Conservation (phyloP, 2,888 invertebrate genomes). For the Kryphioiulus occultus region DNA sequence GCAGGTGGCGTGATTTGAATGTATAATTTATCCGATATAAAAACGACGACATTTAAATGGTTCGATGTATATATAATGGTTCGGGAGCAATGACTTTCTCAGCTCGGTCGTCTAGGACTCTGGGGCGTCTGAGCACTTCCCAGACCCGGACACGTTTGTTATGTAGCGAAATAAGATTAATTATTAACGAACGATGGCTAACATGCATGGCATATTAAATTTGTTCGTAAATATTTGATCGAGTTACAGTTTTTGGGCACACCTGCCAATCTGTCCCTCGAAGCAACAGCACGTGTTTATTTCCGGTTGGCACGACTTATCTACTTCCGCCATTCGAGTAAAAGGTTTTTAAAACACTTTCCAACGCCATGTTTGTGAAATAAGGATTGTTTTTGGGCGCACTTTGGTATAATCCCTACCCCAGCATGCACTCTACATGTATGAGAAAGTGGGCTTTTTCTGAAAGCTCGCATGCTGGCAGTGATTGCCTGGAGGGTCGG, state of each 20-base stretch:
- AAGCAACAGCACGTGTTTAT: background rate
- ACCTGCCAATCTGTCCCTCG: background rate
- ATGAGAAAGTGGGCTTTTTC: too few species aligned
- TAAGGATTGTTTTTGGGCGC: too few species aligned
- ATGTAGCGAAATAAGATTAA: background rate
- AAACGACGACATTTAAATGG: background rate
- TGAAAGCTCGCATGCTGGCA: too few species aligned
- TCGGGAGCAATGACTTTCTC: constrained; percentile 27
- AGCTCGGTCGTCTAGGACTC: background rate
- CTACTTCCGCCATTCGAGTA: background rate
- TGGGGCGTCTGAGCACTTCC: background rate
- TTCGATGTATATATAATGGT: constrained; percentile 10
- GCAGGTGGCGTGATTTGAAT: constrained; percentile 34
- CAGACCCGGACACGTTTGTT: background rate
- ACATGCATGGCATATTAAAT: constrained; percentile 14
- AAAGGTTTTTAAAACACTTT: background rate
- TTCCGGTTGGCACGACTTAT: background rate
- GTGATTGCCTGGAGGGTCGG: too few species aligned
- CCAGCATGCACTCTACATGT: too few species aligned
- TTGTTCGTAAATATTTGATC: background rate
- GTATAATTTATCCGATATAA: constrained; percentile 27
- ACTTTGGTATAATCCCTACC: too few species aligned
- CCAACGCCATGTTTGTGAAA: too few species aligned
- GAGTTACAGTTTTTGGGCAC: background rate
- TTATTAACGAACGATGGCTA: constrained; percentile 5